phyloP scores from a whole-genome alignment of 1,140 invertebrate genomes.

The Drosophila eugracilis region DNA sequence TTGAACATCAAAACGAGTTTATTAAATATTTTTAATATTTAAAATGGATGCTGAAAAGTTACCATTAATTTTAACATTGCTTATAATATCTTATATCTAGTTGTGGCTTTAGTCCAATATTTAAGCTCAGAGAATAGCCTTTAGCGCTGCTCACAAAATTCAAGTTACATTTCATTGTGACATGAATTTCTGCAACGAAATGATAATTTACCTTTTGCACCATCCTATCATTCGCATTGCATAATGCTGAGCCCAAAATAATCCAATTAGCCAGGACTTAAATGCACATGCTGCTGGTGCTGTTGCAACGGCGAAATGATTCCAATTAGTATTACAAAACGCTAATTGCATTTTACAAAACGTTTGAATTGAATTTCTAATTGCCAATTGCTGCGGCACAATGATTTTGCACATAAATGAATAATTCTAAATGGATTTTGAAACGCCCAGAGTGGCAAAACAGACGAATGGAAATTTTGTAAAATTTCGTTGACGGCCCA shows the following conservation, averaged over 20 bases:
- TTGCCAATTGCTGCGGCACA: conserved; percentile 56
- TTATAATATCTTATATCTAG: too few species aligned
- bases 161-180: conserved; percentile 11
- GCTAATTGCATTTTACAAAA: conserved; percentile 76
- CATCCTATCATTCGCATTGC: conserved; percentile 10
- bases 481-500: conserved; percentile 6
- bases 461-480: conserved; percentile 25
- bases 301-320: conserved; percentile 31
- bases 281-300: conserved; percentile 33
- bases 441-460: conserved; percentile 28
- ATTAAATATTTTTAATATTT: too few species aligned
- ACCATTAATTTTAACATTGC: too few species aligned
- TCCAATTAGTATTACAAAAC: conserved; percentile 70
- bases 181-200: conserved; percentile 1
- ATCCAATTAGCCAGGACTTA: conserved; percentile 59
- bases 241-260: conserved; percentile 38
- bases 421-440: conserved; percentile 48
- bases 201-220: conserved; percentile 14
- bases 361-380: conserved; percentile 76
- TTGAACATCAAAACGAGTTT: too few species aligned
- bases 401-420: conserved; percentile 60
- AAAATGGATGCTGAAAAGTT: too few species aligned
- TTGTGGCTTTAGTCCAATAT: neutral
- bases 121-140: neutral
- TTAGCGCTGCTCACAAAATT: neutral